Evolutionary conservation across 2,113 vertebrate species (phyloP), one percentile per base, ranked within the genome.

Genomic region (Stictonetta naevosa): DNA sequence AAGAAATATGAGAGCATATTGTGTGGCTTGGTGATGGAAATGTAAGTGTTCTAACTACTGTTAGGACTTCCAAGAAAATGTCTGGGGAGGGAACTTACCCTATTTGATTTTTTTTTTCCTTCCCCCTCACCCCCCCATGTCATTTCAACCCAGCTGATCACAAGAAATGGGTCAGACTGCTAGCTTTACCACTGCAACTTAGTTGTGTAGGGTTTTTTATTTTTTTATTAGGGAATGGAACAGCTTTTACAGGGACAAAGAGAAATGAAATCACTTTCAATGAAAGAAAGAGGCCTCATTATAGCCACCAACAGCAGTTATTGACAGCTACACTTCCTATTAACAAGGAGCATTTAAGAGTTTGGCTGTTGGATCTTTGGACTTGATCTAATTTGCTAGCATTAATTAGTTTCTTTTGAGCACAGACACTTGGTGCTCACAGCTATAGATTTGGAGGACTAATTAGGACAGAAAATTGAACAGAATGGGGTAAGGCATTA

Each of bases 351-450:
- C 98, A 97, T 99, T 99, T 98, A 98, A 98, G 97, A 98, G 98
- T 98, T 98, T 98, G 98, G 98, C 98, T 98, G 98, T 97, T 98
- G 98, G 98, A 98, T 99, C 98, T 99, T 98, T 98, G 97, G 98
- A 97, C 98, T 99, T 99, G 98, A 99, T 99, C 99, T 99, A 98
- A 99, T 99, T 99, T 99, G 98, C 98, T 98, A 97, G 98, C 98
- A 98, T 99, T 99, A 99, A 99, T 99, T 98, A 99, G 98, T 98
- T 98, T 97, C 97, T 98, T 98, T 98, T 98, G 98, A 98, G 97
- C 97, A 97, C 96, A 98, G 98, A 98, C 98, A 98, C 98, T 98
- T 98, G 98, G 98, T 98, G 98, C 98, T 98, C 98, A 98, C 97
- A 98, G 98, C 98, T 98, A 98, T 98, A 98, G 98, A 98, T 98